Percentiles rank a stretch among this genome's conserved stretches.
phyloP scores from a whole-genome alignment of 2,113 vertebrate genomes.

The Neogobius melanostomus region DNA sequence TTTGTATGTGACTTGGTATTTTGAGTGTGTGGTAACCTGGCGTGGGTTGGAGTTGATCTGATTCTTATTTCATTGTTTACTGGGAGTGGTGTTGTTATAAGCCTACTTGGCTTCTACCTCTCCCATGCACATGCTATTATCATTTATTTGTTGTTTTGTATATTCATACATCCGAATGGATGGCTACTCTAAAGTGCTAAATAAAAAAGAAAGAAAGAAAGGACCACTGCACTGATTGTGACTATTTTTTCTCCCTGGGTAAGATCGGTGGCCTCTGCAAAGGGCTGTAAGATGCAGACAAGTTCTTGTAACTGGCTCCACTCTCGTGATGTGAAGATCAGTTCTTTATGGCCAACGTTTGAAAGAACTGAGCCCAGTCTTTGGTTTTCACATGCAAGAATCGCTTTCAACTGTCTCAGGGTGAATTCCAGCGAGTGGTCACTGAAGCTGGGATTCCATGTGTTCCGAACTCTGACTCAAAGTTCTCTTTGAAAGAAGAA shows the following conservation, averaged over 20 bases:
- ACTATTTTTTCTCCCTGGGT: background rate
- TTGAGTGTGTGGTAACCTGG: too few species aligned
- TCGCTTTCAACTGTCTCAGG: background rate
- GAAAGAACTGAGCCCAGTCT: background rate
- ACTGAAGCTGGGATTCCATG: background rate
- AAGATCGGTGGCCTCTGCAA: background rate
- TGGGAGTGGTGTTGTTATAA: too few species aligned
- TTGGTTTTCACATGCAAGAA: conserved; percentile 1
- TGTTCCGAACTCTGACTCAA: background rate
- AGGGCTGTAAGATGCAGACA: background rate
- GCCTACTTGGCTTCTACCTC: too few species aligned
- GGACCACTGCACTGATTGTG: background rate
- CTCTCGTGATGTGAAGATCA: background rate
- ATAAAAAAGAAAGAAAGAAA: too few species aligned
- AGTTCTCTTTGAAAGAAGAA: background rate
- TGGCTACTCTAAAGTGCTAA: too few species aligned
- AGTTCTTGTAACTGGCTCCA: background rate
- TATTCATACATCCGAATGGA: too few species aligned
- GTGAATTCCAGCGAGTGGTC: background rate
- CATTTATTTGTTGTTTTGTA: too few species aligned
- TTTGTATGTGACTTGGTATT: too few species aligned
- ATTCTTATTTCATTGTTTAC: too few species aligned
- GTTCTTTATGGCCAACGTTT: background rate
- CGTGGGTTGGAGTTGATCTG: too few species aligned
- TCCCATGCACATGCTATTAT: too few species aligned